Evolutionary conservation across 2,797 vertebrate species (phyloP).

Genomic region (Mormyrops boulengeri): DNA sequence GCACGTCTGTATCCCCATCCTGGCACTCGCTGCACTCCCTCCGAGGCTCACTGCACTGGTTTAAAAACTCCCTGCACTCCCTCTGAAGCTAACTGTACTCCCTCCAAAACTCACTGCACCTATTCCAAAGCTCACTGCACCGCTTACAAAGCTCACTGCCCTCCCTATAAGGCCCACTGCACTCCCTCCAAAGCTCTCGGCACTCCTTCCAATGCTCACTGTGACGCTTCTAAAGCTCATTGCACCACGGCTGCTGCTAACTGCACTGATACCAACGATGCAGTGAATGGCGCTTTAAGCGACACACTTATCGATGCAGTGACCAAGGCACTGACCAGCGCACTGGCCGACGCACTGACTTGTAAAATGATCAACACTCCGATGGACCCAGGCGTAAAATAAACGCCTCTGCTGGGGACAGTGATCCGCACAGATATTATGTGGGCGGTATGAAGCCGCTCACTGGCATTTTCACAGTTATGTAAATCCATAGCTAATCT

Average conservation of each 20-base stretch:
- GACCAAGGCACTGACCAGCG: not conserved
- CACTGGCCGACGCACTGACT: not conserved
- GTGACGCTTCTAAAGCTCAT: not conserved
- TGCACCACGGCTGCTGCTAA: not conserved
- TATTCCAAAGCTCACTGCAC: not conserved
- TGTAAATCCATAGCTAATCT: constrained; percentile 19
- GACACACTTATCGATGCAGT: not conserved
- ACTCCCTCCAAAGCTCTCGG: not conserved
- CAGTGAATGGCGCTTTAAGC: not conserved
- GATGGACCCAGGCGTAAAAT: not conserved
- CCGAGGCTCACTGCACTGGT: not conserved
- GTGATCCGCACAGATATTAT: not conserved
- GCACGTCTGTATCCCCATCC: not conserved
- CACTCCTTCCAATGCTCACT: not conserved
- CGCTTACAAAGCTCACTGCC: not conserved
- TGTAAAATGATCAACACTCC: not conserved
- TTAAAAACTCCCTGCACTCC: not conserved
- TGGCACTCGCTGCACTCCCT: not conserved
- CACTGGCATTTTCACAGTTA: constrained; percentile 1
- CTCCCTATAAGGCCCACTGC: not conserved
- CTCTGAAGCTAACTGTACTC: not conserved
- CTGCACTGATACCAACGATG: not conserved
- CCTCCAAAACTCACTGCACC: not conserved
- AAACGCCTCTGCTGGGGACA: not conserved
- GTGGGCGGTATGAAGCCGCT: not conserved